Evolutionary conservation across 2,113 vertebrate species (phyloP).

Genomic region (Stigmatopora nigra): DNA sequence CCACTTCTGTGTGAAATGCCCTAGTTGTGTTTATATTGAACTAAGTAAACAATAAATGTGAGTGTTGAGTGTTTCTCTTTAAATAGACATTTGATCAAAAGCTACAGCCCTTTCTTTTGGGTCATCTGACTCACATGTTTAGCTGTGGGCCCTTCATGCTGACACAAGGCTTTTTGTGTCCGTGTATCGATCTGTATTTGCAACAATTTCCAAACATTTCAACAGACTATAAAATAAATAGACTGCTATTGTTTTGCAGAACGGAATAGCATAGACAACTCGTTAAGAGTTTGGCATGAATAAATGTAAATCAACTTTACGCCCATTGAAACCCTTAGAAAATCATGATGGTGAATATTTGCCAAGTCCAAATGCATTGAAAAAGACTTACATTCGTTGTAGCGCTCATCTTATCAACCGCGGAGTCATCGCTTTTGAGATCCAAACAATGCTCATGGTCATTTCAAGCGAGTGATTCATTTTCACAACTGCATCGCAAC

Average conservation of each 20-base stretch:
- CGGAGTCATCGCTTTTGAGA: not conserved
- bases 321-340: too few relatives aligned
- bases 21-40: not conserved
- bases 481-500: not conserved
- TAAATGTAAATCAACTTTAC: not conserved
- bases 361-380: not conserved
- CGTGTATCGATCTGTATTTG: not conserved
- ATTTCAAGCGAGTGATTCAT: conserved; percentile 17
- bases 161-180: not conserved
- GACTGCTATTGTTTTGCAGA: not conserved
- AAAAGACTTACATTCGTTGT: conserved; percentile 36
- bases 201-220: not conserved
- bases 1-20: not conserved
- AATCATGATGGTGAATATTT: not conserved
- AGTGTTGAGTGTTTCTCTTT: not conserved
- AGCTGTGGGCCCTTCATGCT: conserved; percentile 1
- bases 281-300: not conserved
- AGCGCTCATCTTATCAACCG: not conserved
- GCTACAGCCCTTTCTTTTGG: conserved; percentile 6
- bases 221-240: not conserved
- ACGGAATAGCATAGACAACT: conserved; percentile 2
- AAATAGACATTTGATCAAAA: not conserved
- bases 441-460: conserved; percentile 7
- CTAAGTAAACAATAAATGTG: not conserved
- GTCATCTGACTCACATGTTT: conserved; percentile 26